Percentiles rank a stretch among this genome's conserved stretches.
These are phyloP conservation scores for Andrena fulva DNA, from an alignment of 2,888 invertebrate species.

Conservation along the genomic window DNA sequence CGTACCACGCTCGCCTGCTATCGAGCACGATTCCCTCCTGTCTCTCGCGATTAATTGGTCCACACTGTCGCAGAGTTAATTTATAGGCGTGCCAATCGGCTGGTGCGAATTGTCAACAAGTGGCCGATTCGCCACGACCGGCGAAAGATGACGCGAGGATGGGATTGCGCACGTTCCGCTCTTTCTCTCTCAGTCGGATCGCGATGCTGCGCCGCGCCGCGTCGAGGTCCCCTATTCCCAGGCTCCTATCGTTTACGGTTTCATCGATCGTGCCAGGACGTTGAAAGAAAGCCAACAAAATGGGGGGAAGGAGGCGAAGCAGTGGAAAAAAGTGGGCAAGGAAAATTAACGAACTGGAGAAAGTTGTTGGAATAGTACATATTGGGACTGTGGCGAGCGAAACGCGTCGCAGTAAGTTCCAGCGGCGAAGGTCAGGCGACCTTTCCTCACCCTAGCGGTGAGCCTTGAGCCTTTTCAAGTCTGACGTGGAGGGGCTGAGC, in stretches of 20 bases:
- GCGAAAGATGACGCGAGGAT: not conserved
- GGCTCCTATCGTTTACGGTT: slow-evolving; percentile 9
- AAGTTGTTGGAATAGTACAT: slow-evolving; percentile 12
- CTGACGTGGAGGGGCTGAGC: no score
- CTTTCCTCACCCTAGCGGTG: no score
- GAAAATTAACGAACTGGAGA: slow-evolving; percentile 27
- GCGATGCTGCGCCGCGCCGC: not conserved
- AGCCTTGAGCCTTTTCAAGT: no score
- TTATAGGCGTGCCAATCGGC: slow-evolving; percentile 67
- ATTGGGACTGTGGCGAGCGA: no score
- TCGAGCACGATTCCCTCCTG: slow-evolving; percentile 50
- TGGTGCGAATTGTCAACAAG: slow-evolving; percentile 66
- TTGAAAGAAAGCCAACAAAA: not conserved
- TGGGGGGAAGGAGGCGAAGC: no score
- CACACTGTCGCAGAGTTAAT: slow-evolving; percentile 62
- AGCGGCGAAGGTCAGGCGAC: no score
- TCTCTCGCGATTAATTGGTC: slow-evolving; percentile 67
- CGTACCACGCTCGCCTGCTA: slow-evolving; percentile 28
- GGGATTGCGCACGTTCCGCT: not conserved
- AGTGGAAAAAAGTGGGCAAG: not conserved
- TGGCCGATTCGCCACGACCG: slow-evolving; percentile 58
- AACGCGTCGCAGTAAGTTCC: no score
- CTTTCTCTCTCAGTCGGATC: not conserved
- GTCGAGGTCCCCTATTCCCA: slow-evolving; percentile 1
- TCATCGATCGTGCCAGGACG: not conserved